Evolutionary conservation across 2,888 invertebrate genomes (phyloP), one percentile per base, ranked within the genome.

Genomic region (Habroteleia sp.): DNA sequence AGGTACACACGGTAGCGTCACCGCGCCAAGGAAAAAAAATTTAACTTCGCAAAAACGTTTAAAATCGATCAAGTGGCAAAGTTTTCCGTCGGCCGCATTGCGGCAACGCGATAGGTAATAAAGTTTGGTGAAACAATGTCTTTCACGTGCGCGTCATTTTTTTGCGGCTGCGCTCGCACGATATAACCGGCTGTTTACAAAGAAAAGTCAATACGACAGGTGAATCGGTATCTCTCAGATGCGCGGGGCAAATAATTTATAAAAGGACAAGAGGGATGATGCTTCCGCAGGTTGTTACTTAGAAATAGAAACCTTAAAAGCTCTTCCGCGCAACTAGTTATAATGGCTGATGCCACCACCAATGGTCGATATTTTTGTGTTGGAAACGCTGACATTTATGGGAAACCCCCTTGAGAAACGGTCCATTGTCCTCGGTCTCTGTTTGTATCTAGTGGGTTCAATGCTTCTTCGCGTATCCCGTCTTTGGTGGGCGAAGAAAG

Each of bases 251-350:
- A 69, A 69, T 72, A 76, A 72, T 71, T 72, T 66, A 72, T 66
- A 58, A 72, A 66, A 33, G 75, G 71, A 76, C 71, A 76, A 66
- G 52, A 66, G 71, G 71, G 65, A 65, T 63, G 58, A 74, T 66
- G 71, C 71, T 71, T 71, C 65, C 75, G 65, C 71, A 65, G 60
- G 65, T 71, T 63, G 71, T 60, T 75, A 71, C 66, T 71, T 69
- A 58, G 75, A 71, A 75, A 75, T 75, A 63, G 75, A 63, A 75
- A 71, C 48, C 54, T 66, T 65, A 69, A 75, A 75, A 75, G 62
- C 69, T 71, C 66, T 75, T 66, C 66, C 75, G 65, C 35, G 42
- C 75, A 60, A 46, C 65, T 65, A 65, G 69, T 52, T 16, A 46
- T 69, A 71, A 69, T 69, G 65, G 69, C 17, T 54, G 60, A 58